These are phyloP conservation scores for Chaetorhynchus papuensis DNA, from an alignment of 2,113 vertebrate genomes.

Conservation along the genomic window DNA sequence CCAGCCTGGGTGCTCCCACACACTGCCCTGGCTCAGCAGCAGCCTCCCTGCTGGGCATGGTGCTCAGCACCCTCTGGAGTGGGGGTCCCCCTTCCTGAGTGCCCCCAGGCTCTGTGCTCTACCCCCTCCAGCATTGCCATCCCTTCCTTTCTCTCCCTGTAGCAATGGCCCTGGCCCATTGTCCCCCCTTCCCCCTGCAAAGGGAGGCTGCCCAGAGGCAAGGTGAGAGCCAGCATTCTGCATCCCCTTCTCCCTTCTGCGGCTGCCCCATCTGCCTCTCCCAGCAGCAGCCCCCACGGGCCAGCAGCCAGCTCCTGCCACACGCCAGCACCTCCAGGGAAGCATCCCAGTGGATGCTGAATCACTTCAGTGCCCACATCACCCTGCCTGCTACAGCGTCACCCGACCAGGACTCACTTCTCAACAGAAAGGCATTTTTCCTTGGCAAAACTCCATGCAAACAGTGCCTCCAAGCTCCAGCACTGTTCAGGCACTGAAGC, in stretches of 20 bases:
- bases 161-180: background rate
- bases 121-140: background rate
- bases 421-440: background rate
- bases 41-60: rapidly evolving
- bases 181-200: background rate
- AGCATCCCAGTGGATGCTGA: background rate
- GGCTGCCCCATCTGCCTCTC: background rate
- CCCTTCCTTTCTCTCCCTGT: background rate
- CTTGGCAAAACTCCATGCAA: background rate
- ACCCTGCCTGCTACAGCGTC: background rate
- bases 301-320: background rate
- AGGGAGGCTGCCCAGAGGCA: background rate
- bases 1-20: background rate
- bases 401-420: background rate
- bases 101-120: background rate
- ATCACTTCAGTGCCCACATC: background rate
- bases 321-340: background rate
- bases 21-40: background rate
- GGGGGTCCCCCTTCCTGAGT: rapidly evolving
- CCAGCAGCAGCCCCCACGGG: background rate
- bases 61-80: background rate
- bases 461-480: background rate
- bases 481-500: background rate
- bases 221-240: background rate
- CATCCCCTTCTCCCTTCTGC: rapidly evolving